Evolutionary conservation across 2,888 invertebrate species (phyloP).

Genomic region (Flexamia atlantica): DNA sequence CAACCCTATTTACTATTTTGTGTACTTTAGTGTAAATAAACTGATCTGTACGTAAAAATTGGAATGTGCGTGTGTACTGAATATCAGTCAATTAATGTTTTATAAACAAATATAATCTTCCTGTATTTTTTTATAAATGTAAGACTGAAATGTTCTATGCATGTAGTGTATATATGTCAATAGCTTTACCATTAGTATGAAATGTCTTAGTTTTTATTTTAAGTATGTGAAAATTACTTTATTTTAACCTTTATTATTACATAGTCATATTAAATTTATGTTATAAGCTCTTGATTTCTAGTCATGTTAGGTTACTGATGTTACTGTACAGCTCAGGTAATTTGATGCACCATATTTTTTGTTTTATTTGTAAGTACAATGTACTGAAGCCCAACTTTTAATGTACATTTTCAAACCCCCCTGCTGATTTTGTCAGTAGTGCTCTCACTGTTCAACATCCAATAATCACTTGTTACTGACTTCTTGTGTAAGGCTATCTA

Average conservation of each 20-base stretch:
- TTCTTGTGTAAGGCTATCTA: no score
- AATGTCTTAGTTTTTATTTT: no score
- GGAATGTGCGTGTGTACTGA: neutral
- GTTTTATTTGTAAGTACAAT: slow-evolving; percentile 32
- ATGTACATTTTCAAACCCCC: neutral
- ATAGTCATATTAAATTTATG: neutral
- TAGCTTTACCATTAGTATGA: no score
- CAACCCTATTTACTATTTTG: neutral
- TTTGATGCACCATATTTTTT: neutral
- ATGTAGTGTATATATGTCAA: neutral
- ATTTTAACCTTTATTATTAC: neutral
- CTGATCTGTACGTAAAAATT: neutral
- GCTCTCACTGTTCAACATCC: no score
- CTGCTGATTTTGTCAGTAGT: no score
- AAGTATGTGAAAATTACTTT: neutral
- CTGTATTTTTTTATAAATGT: neutral
- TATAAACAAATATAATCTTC: neutral
- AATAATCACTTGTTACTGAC: no score
- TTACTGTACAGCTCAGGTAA: slow-evolving; percentile 13
- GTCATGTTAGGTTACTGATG: slow-evolving; percentile 20
- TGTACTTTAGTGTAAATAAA: neutral
- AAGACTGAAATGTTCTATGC: no score
- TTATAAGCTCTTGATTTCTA: slow-evolving; percentile 25
- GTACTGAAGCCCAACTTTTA: neutral
- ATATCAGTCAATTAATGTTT: neutral